Conservation (phyloP, 2,797 vertebrate genomes). For the Alfaro cultratus region DNA sequence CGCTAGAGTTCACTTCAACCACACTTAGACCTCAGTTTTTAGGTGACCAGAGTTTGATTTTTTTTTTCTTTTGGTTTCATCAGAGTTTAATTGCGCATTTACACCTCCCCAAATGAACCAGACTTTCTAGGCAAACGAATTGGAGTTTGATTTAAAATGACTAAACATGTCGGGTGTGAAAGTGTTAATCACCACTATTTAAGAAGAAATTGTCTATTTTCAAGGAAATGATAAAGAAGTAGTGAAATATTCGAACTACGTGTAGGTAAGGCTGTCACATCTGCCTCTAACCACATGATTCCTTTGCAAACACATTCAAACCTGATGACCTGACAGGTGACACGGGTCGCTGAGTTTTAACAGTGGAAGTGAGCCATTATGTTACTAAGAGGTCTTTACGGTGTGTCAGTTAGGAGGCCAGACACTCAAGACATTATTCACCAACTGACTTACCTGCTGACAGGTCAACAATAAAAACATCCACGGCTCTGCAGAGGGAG, state of each 20-base stretch:
- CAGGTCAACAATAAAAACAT: slow-evolving; percentile 18
- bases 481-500: not conserved
- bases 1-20: no score
- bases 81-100: no score
- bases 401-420: slow-evolving; percentile 18
- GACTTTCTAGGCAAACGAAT: no score
- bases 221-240: not conserved
- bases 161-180: not conserved
- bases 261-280: not conserved
- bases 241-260: not conserved
- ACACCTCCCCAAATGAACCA: no score
- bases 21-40: no score
- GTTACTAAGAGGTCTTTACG: slow-evolving; percentile 23
- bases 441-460: slow-evolving; percentile 36
- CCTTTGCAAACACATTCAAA: slow-evolving; percentile 2
- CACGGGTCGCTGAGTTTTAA: slow-evolving; percentile 34
- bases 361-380: slow-evolving; percentile 13
- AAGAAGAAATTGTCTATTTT: not conserved
- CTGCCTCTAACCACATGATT: not conserved
- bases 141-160: not conserved
- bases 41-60: no score
- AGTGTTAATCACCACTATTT: not conserved
- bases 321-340: not conserved
- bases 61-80: no score
- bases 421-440: slow-evolving; percentile 18